Base-by-base conservation (phyloP, 2,888 invertebrate genomes). In the Sarcophaga caerulescens region DNA sequence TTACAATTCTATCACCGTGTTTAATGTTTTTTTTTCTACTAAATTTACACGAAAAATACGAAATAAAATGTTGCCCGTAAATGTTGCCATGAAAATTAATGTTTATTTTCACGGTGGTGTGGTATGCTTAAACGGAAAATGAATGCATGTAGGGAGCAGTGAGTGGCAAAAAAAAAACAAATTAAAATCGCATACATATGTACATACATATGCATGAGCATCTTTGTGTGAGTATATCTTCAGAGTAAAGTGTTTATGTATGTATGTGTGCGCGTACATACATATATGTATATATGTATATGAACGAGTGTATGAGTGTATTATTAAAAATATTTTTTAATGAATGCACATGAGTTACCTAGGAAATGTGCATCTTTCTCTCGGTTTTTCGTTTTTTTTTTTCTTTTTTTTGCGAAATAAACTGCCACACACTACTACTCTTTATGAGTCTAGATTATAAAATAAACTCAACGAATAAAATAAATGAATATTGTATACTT, bases 241-340 rank as follows among this genome's bases (percentile, higher is more conserved):
- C 3, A 8, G 45, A 44, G 12, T 52, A 23, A 25, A 23, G n/a
- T 74, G 52, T 14, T 4, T 3, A 19, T 17, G 17, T 68, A 71
- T 17, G 17, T 23, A 71, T 59, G 35, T 59, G 35, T 57, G 10
- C 4, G n/a, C 10, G 17, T 23, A 25, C n/a, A n/a, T n/a, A n/a
- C n/a, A n/a, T n/a, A n/a, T n/a, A n/a, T n/a, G n/a, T 25, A 12
- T 62, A 10, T 79, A 35, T 57, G 35, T n/a, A n/a, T 44, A 25
- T 57, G 10, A 45, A 65, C 11, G 12, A 14, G 52, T 25, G 60
- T 62, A 10, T 70, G 25, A 66, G 76, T 65, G 52, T 73, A 10
- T 73, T 83, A 83, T 83, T 73, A 83, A 78, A 35, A 73, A 83
- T 83, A 83, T 81, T 78, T 80, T 80, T 77, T 69, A 81, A 81